These are phyloP conservation scores for Melinaea marsaeus DNA, from an alignment of 2,888 invertebrate species.

Conservation along the genomic window DNA sequence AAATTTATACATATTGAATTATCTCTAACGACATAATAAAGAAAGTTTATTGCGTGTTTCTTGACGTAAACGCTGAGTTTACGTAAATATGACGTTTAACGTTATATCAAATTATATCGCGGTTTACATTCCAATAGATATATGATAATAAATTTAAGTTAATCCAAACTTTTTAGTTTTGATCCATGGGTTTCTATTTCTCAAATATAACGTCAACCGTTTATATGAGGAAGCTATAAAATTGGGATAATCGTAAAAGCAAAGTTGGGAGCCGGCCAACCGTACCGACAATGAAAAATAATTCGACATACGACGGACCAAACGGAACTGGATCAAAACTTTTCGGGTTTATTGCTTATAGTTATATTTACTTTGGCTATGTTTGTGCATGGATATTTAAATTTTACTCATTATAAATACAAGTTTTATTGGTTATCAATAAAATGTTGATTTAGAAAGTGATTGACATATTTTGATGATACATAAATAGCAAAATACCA, in stretches of 20 bases:
- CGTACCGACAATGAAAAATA: conserved; percentile 68
- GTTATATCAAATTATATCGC: too few relatives aligned
- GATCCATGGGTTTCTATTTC: conserved; percentile 36
- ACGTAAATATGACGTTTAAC: too few relatives aligned
- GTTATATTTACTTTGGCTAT: conserved; percentile 36
- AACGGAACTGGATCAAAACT: conserved; percentile 44
- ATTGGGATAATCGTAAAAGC: conserved; percentile 73
- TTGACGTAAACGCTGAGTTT: too few relatives aligned
- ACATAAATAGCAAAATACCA: too few relatives aligned
- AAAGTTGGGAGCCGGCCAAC: conserved; percentile 65
- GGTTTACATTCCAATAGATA: too few relatives aligned
- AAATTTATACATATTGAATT: too few relatives aligned
- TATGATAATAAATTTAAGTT: conserved; percentile 12
- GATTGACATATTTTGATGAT: too few relatives aligned
- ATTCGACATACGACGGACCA: conserved; percentile 55
- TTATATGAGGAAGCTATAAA: conserved; percentile 75
- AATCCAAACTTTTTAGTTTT: conserved; percentile 30
- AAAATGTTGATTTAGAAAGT: too few relatives aligned
- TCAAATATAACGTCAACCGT: conserved; percentile 56
- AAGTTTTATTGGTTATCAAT: background rate
- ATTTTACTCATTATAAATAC: background rate
- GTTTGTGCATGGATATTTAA: conserved; percentile 12
- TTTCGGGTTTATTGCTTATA: conserved; percentile 46
- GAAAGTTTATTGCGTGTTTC: too few relatives aligned
- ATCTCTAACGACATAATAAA: too few relatives aligned